Percentiles rank a stretch among this genome's conserved stretches.
These are phyloP conservation scores for Cirrhinus mrigala DNA, from an alignment of 2,797 vertebrate genomes.

Conservation along the genomic window DNA sequence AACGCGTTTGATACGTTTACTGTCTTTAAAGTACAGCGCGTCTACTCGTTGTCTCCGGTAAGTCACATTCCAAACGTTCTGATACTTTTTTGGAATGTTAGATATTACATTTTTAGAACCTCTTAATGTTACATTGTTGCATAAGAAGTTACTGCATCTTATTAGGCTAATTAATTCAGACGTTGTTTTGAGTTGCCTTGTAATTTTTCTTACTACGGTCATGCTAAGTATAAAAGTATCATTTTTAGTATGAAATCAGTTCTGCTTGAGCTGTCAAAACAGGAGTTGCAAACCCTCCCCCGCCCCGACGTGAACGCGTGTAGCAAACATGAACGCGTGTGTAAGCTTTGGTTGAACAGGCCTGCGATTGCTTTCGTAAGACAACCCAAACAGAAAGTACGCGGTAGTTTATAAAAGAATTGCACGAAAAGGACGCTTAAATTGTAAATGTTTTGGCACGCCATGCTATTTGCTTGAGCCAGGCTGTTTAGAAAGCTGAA, in stretches of 20 bases:
- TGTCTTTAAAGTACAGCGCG: not conserved
- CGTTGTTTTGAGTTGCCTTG: not conserved
- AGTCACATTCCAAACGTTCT: not conserved
- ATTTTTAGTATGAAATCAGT: not conserved
- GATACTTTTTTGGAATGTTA: not conserved
- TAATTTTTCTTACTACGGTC: not conserved
- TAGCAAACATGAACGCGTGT: conserved; percentile 11
- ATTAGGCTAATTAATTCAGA: not conserved
- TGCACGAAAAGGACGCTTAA: not conserved
- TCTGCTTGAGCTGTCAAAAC: conserved; percentile 35
- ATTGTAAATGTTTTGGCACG: not conserved
- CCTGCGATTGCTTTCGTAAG: not conserved
- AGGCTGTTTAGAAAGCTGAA: not conserved
- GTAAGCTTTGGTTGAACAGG: not conserved
- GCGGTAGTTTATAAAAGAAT: not conserved
- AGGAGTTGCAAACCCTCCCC: not conserved
- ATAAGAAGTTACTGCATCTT: not conserved
- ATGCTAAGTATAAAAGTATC: not conserved
- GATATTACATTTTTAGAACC: not conserved
- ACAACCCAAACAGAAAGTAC: not conserved
- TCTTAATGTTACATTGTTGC: not conserved
- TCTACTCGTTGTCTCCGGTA: not conserved
- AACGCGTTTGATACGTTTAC: not conserved
- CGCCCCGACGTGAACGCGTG: not conserved
- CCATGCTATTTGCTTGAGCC: not conserved